Conservation (phyloP, 2,797 vertebrate genomes). For the Hippopotamyrus pictus region DNA sequence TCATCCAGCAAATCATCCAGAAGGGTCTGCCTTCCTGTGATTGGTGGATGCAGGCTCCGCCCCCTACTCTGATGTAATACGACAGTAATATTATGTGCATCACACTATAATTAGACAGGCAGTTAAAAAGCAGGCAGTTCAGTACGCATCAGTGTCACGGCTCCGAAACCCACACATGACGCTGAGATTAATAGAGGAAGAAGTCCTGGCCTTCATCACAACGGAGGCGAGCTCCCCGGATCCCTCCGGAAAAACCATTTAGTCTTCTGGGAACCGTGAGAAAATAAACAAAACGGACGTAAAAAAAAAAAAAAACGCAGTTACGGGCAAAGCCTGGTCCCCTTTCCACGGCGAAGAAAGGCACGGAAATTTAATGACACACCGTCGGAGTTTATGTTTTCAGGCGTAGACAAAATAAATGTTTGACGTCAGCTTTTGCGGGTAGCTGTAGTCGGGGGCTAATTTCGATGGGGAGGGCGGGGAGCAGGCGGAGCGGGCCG, state of each 20-base stretch:
- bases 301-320: background rate
- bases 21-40: background rate
- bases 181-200: conserved; percentile 31
- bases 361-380: conserved; percentile 51
- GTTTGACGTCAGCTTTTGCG: conserved; percentile 44
- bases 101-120: background rate
- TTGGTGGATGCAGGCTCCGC: background rate
- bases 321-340: background rate
- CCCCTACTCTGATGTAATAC: background rate
- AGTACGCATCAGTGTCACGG: background rate
- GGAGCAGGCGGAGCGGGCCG: conserved; percentile 29
- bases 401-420: conserved; percentile 61
- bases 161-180: background rate
- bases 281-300: conserved; percentile 30
- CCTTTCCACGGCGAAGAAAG: conserved; percentile 34
- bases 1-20: background rate
- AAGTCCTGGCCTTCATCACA: conserved; percentile 48
- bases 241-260: conserved; percentile 14
- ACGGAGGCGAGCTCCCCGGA: conserved; percentile 11
- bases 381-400: conserved; percentile 63
- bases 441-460: conserved; percentile 35
- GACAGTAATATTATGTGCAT: background rate
- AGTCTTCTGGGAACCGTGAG: conserved; percentile 22
- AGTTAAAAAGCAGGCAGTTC: background rate
- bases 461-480: conserved; percentile 38